Percentiles rank a stretch among this genome's conserved stretches.
These are phyloP conservation scores for Petrolisthes cinctipes DNA, from an alignment of 2,888 invertebrate species.

Conservation along the genomic window DNA sequence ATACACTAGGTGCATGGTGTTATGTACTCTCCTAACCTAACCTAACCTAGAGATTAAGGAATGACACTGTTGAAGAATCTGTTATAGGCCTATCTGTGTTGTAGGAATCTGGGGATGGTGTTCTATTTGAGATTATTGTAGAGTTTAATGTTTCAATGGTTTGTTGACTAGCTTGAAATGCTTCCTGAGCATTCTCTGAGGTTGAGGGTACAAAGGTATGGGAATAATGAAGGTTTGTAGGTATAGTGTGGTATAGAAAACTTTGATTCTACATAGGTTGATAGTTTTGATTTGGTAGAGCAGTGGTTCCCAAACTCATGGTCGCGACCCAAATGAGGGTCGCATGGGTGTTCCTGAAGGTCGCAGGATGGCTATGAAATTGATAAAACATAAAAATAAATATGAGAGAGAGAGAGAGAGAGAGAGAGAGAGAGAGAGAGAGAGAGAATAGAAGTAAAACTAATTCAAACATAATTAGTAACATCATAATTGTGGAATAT, in stretches of 20 bases:
- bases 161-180: slow-evolving; percentile 43
- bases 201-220: slow-evolving; percentile 41
- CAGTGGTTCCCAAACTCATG: too few species aligned
- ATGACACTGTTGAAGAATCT: slow-evolving; percentile 28
- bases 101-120: slow-evolving; percentile 30
- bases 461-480: too few species aligned
- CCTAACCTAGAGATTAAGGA: not conserved
- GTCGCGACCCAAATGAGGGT: too few species aligned
- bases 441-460: too few species aligned
- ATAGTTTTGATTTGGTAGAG: too few species aligned
- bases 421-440: too few species aligned
- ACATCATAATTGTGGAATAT: too few species aligned
- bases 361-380: too few species aligned
- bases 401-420: too few species aligned
- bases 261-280: not conserved
- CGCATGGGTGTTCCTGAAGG: too few species aligned
- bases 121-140: slow-evolving; percentile 11
- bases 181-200: slow-evolving; percentile 30
- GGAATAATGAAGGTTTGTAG: slow-evolving; percentile 34
- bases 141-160: slow-evolving; percentile 5
- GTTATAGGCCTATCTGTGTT: slow-evolving; percentile 17
- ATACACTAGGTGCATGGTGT: not conserved
- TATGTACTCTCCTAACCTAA: not conserved
- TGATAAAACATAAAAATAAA: too few species aligned
- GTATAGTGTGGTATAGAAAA: slow-evolving; percentile 26